phyloP scores from a whole-genome alignment of 2,797 vertebrate species.

The Microtus agrestis region DNA sequence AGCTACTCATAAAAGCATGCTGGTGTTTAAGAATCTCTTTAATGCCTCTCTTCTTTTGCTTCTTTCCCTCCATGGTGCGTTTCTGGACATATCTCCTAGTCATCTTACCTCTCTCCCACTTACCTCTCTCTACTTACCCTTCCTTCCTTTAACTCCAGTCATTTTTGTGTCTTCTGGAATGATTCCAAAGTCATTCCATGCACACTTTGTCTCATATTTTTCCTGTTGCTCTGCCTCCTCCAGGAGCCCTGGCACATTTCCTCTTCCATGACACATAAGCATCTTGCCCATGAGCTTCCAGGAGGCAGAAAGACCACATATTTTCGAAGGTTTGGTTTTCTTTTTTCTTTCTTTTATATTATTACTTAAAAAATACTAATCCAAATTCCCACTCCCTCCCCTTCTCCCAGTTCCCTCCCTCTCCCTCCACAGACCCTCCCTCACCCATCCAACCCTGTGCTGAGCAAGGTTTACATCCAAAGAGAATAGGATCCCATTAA shows the following conservation, averaged over 20 bases:
- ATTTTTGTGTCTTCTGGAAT: not conserved
- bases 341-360: no score
- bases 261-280: not conserved
- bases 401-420: no score
- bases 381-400: no score
- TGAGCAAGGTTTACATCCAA: no score
- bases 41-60: not conserved
- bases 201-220: not conserved
- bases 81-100: not conserved
- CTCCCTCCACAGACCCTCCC: no score
- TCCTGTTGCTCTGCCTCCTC: not conserved
- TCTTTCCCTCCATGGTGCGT: not conserved
- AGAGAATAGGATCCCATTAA: no score
- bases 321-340: not conserved
- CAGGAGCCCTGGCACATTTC: not conserved
- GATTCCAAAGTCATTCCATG: not conserved
- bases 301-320: not conserved
- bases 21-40: not conserved
- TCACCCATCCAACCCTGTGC: no score
- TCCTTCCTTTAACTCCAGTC: constrained; percentile 33
- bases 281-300: not conserved
- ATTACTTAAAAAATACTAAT: no score
- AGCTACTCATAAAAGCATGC: constrained; percentile 40
- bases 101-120: no score
- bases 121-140: not conserved